Conservation (phyloP, 2,888 invertebrate genomes). For the Conchocele bisecta region DNA sequence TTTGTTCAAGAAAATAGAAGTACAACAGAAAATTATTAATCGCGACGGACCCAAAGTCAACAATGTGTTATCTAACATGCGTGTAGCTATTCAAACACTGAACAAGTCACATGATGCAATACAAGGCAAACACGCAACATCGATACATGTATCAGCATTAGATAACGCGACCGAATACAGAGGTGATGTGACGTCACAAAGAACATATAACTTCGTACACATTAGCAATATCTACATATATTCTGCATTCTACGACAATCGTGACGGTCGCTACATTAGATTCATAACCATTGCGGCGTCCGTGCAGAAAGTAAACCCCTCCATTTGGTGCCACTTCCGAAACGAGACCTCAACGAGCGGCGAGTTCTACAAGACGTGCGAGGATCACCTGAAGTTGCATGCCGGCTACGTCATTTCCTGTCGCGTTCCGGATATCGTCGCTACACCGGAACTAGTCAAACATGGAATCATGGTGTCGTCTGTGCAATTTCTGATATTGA, state of each 20-base stretch:
- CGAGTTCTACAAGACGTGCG: slow-evolving; percentile 67
- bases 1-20: too few species aligned
- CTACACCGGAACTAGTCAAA: background rate
- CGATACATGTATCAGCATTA: too few species aligned
- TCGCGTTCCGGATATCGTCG: slow-evolving; percentile 39
- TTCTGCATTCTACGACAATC: slow-evolving; percentile 71
- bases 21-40: too few species aligned
- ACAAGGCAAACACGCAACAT: too few species aligned
- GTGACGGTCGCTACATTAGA: slow-evolving; percentile 61
- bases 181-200: too few species aligned
- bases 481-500: too few species aligned
- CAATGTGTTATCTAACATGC: too few species aligned
- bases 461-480: background rate
- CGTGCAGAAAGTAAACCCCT: slow-evolving; percentile 41
- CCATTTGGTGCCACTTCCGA: slow-evolving; percentile 60
- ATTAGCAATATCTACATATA: slow-evolving; percentile 61
- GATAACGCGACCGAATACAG: too few species aligned
- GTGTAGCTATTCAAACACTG: too few species aligned
- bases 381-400: slow-evolving; percentile 65
- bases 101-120: too few species aligned
- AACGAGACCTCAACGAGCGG: slow-evolving; percentile 7
- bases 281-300: slow-evolving; percentile 52
- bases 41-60: too few species aligned
- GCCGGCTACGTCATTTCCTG: slow-evolving; percentile 71
- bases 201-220: too few species aligned